Base-by-base conservation (phyloP, 2,113 vertebrate genomes). In the Melanotaenia duboulayi region DNA sequence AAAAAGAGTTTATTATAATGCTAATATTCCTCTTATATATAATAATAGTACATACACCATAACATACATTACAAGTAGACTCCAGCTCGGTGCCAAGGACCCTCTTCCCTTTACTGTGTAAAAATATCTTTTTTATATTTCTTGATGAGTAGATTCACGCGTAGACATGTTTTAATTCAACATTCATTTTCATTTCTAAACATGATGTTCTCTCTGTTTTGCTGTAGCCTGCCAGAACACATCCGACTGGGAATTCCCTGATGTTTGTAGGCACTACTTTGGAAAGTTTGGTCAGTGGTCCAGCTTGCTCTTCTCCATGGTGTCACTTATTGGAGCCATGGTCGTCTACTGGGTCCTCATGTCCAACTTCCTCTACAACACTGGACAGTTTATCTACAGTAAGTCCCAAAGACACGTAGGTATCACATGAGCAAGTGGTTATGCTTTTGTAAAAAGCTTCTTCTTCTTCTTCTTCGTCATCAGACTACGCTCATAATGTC, bases 281-380 rank as follows among this genome's bases (percentile, higher is more conserved):
- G 98, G 98, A 37, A 94, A 94, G 25, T 95, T 96, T 81, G 98
- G 98, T 51, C 95, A 96, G 12, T 98, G 97, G 97, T 97, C 95
- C 19, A 98, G 97, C 80, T 93, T 99, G 39, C 23, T 98, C 4
- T 99, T 99, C 92, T 99, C 98, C 24, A 83, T 97, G 94, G 92
- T 99, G 71, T 99, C 98, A 0, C 94, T 99, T 25, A 83, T 97
- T 72, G 98, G 98, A 87, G 98, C 98, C 54, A 98, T 99, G 97
- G 94, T 99, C 83, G 96, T 99, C 76, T 99, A 99, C 82, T 99
- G 98, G 98, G 98, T 99, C 23, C 97, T 99, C 66, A 99, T 99
- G 97, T 98, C 97, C 75, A 98, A 99, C 90, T 99, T 99, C 80
- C 93, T 99, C 37, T 99, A 92, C 88, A 99, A 99, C 86, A 97